A percentile compares a stretch with the other conserved stretches of the same genome.
Conservation (phyloP, 2,113 vertebrate genomes). For the Oreotragus oreotragus region DNA sequence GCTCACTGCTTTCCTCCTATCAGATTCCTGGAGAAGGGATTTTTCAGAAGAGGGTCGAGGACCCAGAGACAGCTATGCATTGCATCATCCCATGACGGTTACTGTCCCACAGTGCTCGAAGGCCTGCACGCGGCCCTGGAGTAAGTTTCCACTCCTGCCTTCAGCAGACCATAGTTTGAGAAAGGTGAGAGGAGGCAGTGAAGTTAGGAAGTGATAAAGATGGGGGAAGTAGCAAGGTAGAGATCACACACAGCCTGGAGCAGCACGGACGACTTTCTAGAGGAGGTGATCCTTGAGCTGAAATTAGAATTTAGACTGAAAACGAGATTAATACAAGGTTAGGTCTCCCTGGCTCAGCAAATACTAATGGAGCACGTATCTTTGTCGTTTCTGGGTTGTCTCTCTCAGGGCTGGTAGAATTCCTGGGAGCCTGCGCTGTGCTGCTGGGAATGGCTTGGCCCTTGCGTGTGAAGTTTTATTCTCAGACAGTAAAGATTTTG, state of each 20-base stretch:
- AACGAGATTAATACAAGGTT: background rate
- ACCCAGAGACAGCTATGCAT: background rate
- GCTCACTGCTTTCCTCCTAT: background rate
- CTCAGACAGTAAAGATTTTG: background rate
- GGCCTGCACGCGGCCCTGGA: no score
- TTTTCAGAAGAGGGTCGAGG: background rate
- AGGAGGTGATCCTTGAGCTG: background rate
- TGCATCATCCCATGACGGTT: background rate
- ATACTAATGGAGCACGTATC: background rate
- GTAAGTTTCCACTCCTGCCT: background rate
- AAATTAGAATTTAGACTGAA: background rate
- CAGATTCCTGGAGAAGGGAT: background rate
- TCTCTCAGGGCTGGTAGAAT: background rate
- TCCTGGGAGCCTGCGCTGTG: accelerated
- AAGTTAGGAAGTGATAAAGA: background rate
- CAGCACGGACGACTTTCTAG: background rate
- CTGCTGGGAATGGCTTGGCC: background rate
- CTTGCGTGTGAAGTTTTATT: accelerated
- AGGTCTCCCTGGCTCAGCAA: background rate
- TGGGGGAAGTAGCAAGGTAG: background rate
- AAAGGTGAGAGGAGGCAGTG: no score
- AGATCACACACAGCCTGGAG: background rate
- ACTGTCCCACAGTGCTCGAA: background rate
- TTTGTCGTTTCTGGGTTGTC: accelerated
- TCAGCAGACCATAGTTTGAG: background rate